These are phyloP conservation scores for Propithecus coquereli DNA, from an alignment of 2,113 vertebrate genomes.

Conservation along the genomic window DNA sequence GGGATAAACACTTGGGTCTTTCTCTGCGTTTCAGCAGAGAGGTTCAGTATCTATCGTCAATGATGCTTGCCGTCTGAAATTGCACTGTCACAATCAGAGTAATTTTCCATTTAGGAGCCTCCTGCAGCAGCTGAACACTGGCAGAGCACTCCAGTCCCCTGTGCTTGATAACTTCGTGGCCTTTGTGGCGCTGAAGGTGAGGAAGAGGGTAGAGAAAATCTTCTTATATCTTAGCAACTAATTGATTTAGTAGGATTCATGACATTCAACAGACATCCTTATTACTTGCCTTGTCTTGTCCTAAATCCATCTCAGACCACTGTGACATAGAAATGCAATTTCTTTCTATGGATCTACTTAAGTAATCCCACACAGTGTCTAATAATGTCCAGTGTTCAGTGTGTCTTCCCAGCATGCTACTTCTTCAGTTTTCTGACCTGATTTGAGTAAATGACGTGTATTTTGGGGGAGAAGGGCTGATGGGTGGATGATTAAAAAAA, in stretches of 20 bases:
- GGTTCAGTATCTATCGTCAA: constrained; percentile 33
- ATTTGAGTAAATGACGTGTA: constrained; percentile 50
- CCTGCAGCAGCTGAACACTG: constrained; percentile 65
- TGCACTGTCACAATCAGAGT: constrained; percentile 64
- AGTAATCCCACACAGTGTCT: constrained; percentile 49
- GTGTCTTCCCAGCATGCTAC: constrained; percentile 38
- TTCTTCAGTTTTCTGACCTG: constrained; percentile 60
- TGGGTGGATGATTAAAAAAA: neutral
- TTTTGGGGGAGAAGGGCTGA: neutral
- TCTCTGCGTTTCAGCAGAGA: constrained; percentile 53
- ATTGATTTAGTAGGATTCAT: constrained; percentile 73
- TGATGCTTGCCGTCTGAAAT: constrained; percentile 75
- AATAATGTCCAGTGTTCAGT: constrained; percentile 38
- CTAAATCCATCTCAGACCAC: constrained; percentile 60
- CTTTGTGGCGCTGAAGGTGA: constrained; percentile 43
- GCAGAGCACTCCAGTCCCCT: constrained; percentile 61
- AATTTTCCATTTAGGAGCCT: constrained; percentile 75
- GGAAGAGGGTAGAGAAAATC: constrained; percentile 66
- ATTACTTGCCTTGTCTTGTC: constrained; percentile 62
- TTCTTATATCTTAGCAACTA: constrained; percentile 65
- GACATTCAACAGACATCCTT: constrained; percentile 68
- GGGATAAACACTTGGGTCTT: constrained; percentile 71
- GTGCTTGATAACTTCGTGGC: constrained; percentile 69
- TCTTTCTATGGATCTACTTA: constrained; percentile 60
- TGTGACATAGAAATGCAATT: constrained; percentile 65